Base-by-base conservation (phyloP, 1,140 invertebrate genomes). In the Solenopsis invicta region DNA sequence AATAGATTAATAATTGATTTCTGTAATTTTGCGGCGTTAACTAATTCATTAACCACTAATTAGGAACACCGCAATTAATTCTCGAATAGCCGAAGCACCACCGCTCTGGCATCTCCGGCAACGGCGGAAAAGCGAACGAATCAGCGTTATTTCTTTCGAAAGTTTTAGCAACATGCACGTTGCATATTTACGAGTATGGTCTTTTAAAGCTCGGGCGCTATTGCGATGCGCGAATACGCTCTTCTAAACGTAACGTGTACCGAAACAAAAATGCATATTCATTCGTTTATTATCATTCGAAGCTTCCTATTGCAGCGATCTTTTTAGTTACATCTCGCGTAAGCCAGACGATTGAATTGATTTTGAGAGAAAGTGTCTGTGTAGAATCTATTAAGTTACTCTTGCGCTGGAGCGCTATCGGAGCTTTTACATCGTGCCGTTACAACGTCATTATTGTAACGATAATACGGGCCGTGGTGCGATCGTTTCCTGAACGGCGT, bases 101-200 rank as follows among this genome's bases (percentile, higher is more conserved):
- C 34, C 29, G 45, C 34, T 21, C 16, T 1, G 24, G 21, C 6
- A 21, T 59, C 24, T 59, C 41, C 21, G n/a, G n/a, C n/a, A 13
- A 16, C 37, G 41, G 41, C 54, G 21, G 3, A 12, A 48, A 29
- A 59, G 24, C 52, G 24, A 21, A 8, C 13, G 34, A 34, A 45
- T 56, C 64, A 13, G 54, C 41, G 54, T 21, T 56, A 34, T 48
- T 74, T 61, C 41, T 61, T 74, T 61, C 29, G 54, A 24, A 12
- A 74, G 24, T 61, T 61, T 34, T 34, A 5, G 34, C 29, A 18
- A 50, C 50, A 37, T 29, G 54, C 54, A 21, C 29, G 45, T 62
- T 84, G 80, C 80, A 84, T 84, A 84, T 84, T 84, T 75, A 84
- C 80, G 80, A 84, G 69, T 61, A 75, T 61, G 80, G 41, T 75